Conservation (phyloP, 1,140 invertebrate genomes). For the Melitaea cinxia region DNA sequence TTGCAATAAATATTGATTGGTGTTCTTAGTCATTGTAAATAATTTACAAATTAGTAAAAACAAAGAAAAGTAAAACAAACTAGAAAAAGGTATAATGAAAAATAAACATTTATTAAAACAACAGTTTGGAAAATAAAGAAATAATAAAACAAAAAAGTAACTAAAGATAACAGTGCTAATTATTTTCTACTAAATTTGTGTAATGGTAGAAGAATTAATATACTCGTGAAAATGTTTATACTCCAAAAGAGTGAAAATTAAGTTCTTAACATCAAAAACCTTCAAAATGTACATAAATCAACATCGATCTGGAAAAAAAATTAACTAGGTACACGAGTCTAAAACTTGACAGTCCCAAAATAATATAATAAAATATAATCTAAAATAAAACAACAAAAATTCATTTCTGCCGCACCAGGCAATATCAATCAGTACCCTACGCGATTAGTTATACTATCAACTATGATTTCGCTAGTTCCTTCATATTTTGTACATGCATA, state of each 20-base stretch:
- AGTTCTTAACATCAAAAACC: conserved; percentile 37
- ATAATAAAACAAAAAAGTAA: conserved; percentile 66
- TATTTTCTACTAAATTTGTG: conserved; percentile 48
- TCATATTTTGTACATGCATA: conserved; percentile 75
- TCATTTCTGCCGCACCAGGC: conserved; percentile 56
- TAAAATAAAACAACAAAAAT: conserved; percentile 76
- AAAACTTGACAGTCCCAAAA: conserved; percentile 66
- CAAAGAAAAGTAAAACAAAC: conserved; percentile 57
- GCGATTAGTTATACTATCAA: conserved; percentile 50
- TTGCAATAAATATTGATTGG: conserved; percentile 21
- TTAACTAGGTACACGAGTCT: conserved; percentile 58
- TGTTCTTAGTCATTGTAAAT: conserved; percentile 15
- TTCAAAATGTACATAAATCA: conserved; percentile 51
- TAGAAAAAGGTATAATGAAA: conserved; percentile 64
- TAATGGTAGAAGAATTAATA: conserved; percentile 4
- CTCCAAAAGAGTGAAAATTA: conserved; percentile 31
- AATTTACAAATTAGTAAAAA: conserved; percentile 16
- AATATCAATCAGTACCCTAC: conserved; percentile 48
- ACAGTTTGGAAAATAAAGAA: conserved; percentile 58
- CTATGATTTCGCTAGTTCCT: conserved; percentile 72
- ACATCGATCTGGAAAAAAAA: conserved; percentile 53
- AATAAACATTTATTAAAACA: conserved; percentile 75
- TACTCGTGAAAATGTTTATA: conserved; percentile 10
- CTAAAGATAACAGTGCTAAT: conserved; percentile 78
- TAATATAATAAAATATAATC: conserved; percentile 67